A percentile compares a stretch with the other conserved stretches of the same genome.
These are phyloP conservation scores for Scarus forsteni DNA, from an alignment of 2,797 vertebrate species.

Conservation along the genomic window DNA sequence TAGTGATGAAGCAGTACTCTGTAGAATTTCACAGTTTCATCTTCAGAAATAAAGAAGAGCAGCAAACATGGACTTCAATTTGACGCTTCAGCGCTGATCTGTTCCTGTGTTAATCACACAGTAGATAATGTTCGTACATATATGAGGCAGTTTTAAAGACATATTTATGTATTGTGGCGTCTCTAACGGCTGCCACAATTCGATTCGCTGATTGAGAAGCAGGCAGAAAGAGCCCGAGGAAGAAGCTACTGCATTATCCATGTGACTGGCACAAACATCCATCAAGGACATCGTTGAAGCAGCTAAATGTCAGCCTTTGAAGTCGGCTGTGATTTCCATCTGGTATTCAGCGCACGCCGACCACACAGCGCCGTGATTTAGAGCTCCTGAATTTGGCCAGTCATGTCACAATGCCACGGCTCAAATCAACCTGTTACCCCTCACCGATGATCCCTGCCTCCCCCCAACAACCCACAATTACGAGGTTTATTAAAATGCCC, in stretches of 20 bases:
- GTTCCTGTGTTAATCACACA: not conserved
- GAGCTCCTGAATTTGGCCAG: slow-evolving; percentile 5
- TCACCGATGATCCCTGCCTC: slow-evolving; percentile 10
- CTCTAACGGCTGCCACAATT: not conserved
- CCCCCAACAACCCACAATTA: slow-evolving; percentile 27
- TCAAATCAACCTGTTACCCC: slow-evolving; percentile 22
- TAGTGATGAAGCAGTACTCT: no score
- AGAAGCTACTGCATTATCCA: slow-evolving; percentile 38
- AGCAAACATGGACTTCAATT: no score
- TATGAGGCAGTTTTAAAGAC: not conserved
- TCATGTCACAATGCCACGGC: not conserved
- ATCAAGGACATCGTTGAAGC: slow-evolving; percentile 7
- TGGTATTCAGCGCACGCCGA: slow-evolving; percentile 7
- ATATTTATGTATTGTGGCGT: slow-evolving; percentile 1
- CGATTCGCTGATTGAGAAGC: slow-evolving; percentile 24
- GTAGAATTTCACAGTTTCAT: no score
- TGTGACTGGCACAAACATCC: slow-evolving; percentile 25
- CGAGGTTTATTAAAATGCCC: slow-evolving; percentile 37
- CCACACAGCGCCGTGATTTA: not conserved
- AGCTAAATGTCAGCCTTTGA: slow-evolving; percentile 22
- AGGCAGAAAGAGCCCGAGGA: slow-evolving; percentile 12
- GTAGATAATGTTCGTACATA: not conserved
- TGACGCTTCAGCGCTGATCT: not conserved
- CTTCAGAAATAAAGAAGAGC: no score
- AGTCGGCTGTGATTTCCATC: slow-evolving; percentile 7